Evolutionary conservation across 2,797 vertebrate genomes (phyloP).

Genomic region (Brachymystax lenok): DNA sequence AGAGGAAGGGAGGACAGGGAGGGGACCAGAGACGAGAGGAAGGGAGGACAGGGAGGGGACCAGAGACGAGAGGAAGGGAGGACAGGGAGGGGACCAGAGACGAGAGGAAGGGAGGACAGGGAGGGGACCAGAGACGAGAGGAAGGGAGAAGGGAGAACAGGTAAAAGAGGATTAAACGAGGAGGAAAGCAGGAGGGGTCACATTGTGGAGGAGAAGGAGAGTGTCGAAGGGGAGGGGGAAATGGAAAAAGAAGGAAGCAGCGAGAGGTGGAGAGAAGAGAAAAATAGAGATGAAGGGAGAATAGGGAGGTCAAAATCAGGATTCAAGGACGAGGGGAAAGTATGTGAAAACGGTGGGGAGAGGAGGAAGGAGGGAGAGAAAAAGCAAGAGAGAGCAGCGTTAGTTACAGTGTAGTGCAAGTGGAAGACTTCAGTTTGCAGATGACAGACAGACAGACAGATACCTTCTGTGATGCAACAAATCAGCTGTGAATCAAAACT

Average conservation of each 20-base stretch:
- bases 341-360: no score
- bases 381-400: neutral
- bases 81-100: no score
- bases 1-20: conserved; percentile 19
- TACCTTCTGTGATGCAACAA: neutral
- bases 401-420: conserved; percentile 32
- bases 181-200: neutral
- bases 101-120: no score
- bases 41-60: neutral
- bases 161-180: neutral
- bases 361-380: neutral
- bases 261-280: no score
- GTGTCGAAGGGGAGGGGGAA: neutral
- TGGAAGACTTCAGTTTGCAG: neutral
- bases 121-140: no score
- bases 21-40: conserved; percentile 5
- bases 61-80: no score
- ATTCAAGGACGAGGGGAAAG: neutral
- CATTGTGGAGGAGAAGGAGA: neutral
- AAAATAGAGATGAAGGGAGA: neutral
- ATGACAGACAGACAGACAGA: neutral
- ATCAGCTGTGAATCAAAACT: neutral
- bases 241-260: neutral
- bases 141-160: no score
- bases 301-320: neutral